Base-by-base conservation (phyloP, 2,113 vertebrate species). In the Actenoides lindsayi region DNA sequence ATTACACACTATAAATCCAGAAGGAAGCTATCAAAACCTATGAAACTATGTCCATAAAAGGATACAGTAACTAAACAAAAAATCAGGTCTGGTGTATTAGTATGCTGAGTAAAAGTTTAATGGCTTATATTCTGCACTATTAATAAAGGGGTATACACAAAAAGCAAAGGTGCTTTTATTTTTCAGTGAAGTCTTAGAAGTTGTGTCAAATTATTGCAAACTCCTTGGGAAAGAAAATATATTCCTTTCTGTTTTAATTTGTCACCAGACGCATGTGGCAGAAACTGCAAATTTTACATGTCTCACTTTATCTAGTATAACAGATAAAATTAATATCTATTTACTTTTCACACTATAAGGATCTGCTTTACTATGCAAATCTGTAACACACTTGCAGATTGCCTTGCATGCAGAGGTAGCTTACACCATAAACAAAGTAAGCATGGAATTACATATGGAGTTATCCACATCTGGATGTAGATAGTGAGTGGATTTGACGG, bases 1-100 rank as follows among this genome's bases (percentile, higher is more conserved):
- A 65, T 79, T 65, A 35, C 19, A 69, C 10, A 18, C 48, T 73
- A 57, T 51, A 93, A 91, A 92, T 62, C 27, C 57, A 92, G 69
- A 90, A 71, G 14, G 64, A 81, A 78, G 19, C 19, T 78, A 50
- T 35, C 42, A 79, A 71, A 95, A 71, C 4, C 42, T 64, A 7
- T 46, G 23, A 75, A 94, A 75, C 7, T 70, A 5, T 68, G 23
- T 42, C 28, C 3, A 1, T 70, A 54, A 53, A 79, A 65, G 89
- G 3, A 10, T 23, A 76, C 8, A 50, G 19, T 53, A 94, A 82
- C 64, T 15, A 81, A 93, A 86, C 13, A 7, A 78, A 86, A 76
- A 79, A 51, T 44, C 16, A 68, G 9, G 48, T 11, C 33, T 37
- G 11, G 11, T n/a, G 27, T 44, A 57, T 39, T 78, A 54, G 21